Evolutionary conservation across 2,888 invertebrate genomes (phyloP), one percentile per base, ranked within the genome.

Genomic region (Amphipyra tragopoginis): DNA sequence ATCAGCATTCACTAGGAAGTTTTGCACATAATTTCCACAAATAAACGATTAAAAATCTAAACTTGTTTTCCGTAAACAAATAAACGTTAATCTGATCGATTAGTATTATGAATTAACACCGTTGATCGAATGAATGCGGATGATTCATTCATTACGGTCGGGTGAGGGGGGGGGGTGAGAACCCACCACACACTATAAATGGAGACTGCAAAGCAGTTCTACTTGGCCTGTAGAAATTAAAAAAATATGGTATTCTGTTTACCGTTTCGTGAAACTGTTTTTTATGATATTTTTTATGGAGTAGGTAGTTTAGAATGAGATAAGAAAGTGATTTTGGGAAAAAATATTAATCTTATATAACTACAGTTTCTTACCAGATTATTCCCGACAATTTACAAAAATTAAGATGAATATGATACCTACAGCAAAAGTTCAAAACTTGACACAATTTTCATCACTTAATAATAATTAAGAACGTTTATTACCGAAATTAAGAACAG

Each of bases 101-200:
- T 67, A 62, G 58, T 64, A 68, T 70, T 69, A 73, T 75, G 60
- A 69, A 72, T 58, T 66, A 67, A 56, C 71, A 42, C 26, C 38
- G 39, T 43, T 68, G 52, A 64, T 64, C 64, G 63, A 72, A 68
- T 68, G 57, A 68, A 73, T 68, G 38, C 52, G 75, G 80, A 86
- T 90, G 82, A 89, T 87, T 90, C 90, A 91, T 90, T 90, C 89
- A 89, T 86, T 85, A 75, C 47, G 66, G 42, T 38, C 21, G 62
- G 21, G 21, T 2, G 58, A 56, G 69, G 77, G 40, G 71, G 52
- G 69, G 69, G 49, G 73, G 63, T 50, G 67, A 44, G 58, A 57
- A 63, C 62, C 56, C 39, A 58, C 69, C 62, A 62, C 59, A 60
- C 67, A 74, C 40, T 71, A 75, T 56, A 53, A 64, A 72, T 52